Conservation (phyloP, 2,113 vertebrate species). For the Cynoglossus semilaevis region DNA sequence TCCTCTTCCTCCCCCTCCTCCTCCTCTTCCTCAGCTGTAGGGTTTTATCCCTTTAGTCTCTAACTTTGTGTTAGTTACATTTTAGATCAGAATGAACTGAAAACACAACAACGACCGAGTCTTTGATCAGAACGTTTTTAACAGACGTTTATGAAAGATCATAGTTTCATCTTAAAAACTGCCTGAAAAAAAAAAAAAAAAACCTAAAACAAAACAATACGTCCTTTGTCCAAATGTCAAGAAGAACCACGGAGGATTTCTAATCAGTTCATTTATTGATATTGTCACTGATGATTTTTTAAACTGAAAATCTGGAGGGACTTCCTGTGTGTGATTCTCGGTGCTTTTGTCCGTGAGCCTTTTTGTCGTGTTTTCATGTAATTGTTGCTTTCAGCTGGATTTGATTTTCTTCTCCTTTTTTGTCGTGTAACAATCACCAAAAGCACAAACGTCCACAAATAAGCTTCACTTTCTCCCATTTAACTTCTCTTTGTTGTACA, state of each 20-base stretch:
- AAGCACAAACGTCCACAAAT: conserved; percentile 69
- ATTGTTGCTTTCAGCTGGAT: conserved; percentile 65
- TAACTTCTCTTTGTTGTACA: conserved; percentile 63
- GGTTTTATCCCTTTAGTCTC: no score
- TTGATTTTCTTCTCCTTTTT: conserved; percentile 23
- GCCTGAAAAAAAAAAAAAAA: no score
- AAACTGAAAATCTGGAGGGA: conserved; percentile 56
- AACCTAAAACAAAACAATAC: no score
- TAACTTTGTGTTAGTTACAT: no score
- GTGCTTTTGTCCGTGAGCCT: conserved; percentile 56
- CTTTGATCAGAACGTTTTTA: no score
- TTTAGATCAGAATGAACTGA: no score
- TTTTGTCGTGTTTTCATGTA: conserved; percentile 68
- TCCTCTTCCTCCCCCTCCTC: no score
- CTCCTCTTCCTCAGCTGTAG: no score
- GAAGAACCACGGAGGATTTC: neutral
- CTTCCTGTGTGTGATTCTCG: conserved; percentile 33
- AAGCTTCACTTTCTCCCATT: conserved; percentile 66
- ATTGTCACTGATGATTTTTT: conserved; percentile 49
- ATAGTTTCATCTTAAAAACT: no score
- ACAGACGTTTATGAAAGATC: no score
- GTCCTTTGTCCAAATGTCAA: conserved; percentile 22
- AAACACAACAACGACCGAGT: no score
- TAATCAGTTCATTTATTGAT: conserved; percentile 38
- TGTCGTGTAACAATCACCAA: conserved; percentile 65